Evolutionary conservation across 2,113 vertebrate species (phyloP).

Genomic region (Centropristis striata): DNA sequence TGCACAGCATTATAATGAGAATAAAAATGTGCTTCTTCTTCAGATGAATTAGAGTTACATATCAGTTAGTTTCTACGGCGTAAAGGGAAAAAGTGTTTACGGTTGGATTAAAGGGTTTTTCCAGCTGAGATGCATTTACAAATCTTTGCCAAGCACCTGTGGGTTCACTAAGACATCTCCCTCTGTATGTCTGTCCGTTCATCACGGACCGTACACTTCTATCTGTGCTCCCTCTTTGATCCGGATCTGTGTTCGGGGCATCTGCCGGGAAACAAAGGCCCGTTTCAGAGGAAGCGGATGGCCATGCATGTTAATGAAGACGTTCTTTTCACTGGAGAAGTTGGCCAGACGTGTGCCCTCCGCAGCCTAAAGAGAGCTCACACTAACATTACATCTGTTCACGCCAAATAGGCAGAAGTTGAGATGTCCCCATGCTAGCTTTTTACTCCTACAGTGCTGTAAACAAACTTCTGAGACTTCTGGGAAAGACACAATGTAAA

Average conservation of each 20-base stretch:
- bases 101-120: too few species aligned
- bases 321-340: constrained; percentile 64
- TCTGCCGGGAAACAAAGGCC: constrained; percentile 74
- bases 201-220: neutral
- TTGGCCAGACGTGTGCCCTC: constrained; percentile 78
- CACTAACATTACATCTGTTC: constrained; percentile 35
- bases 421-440: neutral
- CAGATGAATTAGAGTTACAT: too few species aligned
- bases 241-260: constrained; percentile 56
- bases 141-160: neutral
- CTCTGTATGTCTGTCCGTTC: neutral
- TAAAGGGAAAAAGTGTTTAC: too few species aligned
- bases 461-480: constrained; percentile 14
- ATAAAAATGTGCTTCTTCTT: too few species aligned
- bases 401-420: constrained; percentile 30
- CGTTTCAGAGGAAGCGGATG: constrained; percentile 81
- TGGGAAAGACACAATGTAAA: neutral
- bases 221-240: constrained; percentile 37
- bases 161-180: neutral
- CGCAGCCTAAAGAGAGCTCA: constrained; percentile 40
- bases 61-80: too few species aligned
- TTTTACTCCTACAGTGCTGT: neutral
- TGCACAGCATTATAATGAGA: too few species aligned
- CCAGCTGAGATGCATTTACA: neutral
- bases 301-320: constrained; percentile 82